A percentile compares a stretch with the other conserved stretches of the same genome.
Evolutionary conservation across 2,113 vertebrate species (phyloP).

Genomic region (Amazona vittata): DNA sequence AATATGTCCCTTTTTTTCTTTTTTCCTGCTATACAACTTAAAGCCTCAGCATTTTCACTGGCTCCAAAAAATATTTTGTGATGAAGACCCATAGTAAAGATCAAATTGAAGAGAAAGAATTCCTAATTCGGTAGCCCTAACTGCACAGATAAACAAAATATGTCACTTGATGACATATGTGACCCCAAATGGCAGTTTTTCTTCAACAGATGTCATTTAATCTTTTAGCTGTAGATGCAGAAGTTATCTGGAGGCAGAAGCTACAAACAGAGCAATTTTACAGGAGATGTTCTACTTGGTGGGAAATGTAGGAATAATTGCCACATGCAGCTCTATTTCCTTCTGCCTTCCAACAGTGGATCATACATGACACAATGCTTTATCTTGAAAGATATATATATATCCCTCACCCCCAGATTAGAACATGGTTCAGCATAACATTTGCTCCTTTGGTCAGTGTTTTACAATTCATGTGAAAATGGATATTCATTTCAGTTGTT

Average conservation of each 20-base stretch:
- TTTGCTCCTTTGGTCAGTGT: conserved; percentile 47
- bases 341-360: background rate
- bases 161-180: conserved; percentile 7
- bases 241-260: conserved; percentile 58
- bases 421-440: conserved; percentile 26
- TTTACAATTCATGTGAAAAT: conserved; percentile 32
- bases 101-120: conserved; percentile 10
- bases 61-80: background rate
- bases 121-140: conserved; percentile 7
- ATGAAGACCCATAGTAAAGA: background rate
- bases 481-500: conserved; percentile 49
- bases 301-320: conserved; percentile 30
- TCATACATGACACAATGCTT: background rate
- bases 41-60: background rate
- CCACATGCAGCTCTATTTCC: background rate
- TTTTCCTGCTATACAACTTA: background rate
- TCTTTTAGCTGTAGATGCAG: conserved; percentile 64
- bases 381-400: background rate
- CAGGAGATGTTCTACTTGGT: background rate
- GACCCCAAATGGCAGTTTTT: conserved; percentile 26
- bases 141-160: conserved; percentile 43
- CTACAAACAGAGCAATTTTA: conserved; percentile 46
- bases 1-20: background rate
- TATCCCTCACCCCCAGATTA: background rate
- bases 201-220: conserved; percentile 55